Percentiles rank a stretch among this genome's conserved stretches.
phyloP scores from a whole-genome alignment of 2,797 vertebrate genomes.

The Corythornis leucogaster region DNA sequence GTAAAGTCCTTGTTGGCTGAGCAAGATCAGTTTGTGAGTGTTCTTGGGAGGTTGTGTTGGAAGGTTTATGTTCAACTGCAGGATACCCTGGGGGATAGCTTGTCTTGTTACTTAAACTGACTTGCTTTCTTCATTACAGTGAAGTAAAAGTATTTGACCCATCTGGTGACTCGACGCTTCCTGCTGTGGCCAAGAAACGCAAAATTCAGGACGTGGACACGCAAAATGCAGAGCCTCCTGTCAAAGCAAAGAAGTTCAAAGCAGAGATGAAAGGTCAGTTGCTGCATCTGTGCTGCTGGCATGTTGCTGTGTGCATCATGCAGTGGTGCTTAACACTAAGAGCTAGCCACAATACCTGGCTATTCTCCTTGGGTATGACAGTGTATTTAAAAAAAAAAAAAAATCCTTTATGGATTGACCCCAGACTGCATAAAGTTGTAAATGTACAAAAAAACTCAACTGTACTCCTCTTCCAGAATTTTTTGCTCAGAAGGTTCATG shows the following conservation, averaged over 20 bases:
- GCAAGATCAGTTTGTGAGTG: not conserved
- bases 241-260: constrained; percentile 91
- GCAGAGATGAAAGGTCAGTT: constrained; percentile 82
- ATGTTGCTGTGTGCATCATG: fast-evolving
- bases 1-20: not conserved
- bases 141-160: constrained; percentile 93
- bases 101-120: not conserved
- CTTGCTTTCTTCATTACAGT: constrained; percentile 72
- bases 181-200: constrained; percentile 91
- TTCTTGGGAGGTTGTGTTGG: not conserved
- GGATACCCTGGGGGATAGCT: not conserved
- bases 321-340: not conserved
- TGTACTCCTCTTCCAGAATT: not conserved
- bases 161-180: constrained; percentile 92
- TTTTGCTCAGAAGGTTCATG: not conserved
- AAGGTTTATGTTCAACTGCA: not conserved
- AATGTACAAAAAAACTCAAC: not conserved
- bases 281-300: not conserved
- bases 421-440: not conserved
- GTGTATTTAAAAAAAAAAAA: not conserved
- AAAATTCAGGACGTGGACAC: constrained; percentile 88
- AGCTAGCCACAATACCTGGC: not conserved
- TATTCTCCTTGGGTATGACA: not conserved
- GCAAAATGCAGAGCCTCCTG: constrained; percentile 74
- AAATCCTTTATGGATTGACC: not conserved